phyloP scores from a whole-genome alignment of 2,797 vertebrate genomes.

The Merluccius polli region DNA sequence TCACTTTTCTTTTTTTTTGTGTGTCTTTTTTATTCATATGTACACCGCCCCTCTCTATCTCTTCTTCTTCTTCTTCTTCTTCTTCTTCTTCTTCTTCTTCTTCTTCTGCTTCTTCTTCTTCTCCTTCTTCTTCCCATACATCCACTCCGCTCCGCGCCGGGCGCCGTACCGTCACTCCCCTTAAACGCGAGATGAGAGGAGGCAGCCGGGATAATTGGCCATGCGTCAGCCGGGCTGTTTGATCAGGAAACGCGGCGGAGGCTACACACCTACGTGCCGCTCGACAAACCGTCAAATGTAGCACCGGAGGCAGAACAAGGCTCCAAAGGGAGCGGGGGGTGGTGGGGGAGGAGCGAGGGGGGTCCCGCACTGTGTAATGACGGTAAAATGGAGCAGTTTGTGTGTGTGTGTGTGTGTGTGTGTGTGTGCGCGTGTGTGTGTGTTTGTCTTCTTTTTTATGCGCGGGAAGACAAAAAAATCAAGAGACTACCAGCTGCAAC shows the following conservation, averaged over 20 bases:
- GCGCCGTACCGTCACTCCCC: constrained; percentile 65
- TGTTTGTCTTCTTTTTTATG: constrained; percentile 34
- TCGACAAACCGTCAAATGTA: constrained; percentile 78
- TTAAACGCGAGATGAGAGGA: constrained; percentile 73
- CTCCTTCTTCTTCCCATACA: constrained; percentile 30
- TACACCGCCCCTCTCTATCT: neutral
- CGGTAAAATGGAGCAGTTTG: constrained; percentile 69
- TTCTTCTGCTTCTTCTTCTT: constrained; percentile 10
- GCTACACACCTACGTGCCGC: constrained; percentile 73
- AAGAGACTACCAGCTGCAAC: constrained; percentile 51
- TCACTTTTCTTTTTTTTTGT: constrained; percentile 6
- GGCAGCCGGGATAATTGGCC: constrained; percentile 74
- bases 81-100: neutral
- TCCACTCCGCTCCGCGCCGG: constrained; percentile 48
- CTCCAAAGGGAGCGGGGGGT: constrained; percentile 68
- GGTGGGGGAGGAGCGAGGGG: too few species aligned
- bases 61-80: neutral
- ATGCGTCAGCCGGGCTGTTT: constrained; percentile 71
- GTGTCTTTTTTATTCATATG: neutral
- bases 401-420: constrained; percentile 19
- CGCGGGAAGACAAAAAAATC: neutral
- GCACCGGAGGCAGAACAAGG: constrained; percentile 72
- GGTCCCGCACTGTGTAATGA: constrained; percentile 73
- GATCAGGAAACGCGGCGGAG: constrained; percentile 68
- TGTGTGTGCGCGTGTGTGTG: constrained; percentile 6